phyloP scores from a whole-genome alignment of 2,113 vertebrate genomes.

The Austrofundulus limnaeus region DNA sequence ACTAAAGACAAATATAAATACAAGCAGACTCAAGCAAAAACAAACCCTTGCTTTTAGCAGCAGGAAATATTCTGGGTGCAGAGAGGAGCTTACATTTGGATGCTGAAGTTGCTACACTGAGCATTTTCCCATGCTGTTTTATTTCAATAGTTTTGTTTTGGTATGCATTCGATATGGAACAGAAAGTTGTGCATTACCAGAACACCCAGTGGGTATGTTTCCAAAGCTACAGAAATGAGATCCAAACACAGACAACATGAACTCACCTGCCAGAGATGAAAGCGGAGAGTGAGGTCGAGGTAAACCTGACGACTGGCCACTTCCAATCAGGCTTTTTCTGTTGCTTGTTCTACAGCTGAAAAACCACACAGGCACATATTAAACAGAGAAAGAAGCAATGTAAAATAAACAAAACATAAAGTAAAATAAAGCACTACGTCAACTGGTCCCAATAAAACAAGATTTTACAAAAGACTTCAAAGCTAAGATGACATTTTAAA shows the following conservation, averaged over 20 bases:
- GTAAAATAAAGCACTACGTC: not conserved
- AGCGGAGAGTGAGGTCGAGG: slow-evolving; percentile 94
- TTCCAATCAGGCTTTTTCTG: slow-evolving; percentile 95
- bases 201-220: not conserved
- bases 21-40: too few species aligned
- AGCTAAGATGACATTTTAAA: too few species aligned
- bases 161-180: slow-evolving; percentile 27
- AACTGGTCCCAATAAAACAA: not conserved
- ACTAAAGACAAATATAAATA: too few species aligned
- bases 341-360: slow-evolving; percentile 94
- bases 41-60: too few species aligned
- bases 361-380: slow-evolving; percentile 51
- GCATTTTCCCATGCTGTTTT: slow-evolving; percentile 11
- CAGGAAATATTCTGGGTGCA: too few species aligned
- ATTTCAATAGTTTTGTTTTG: slow-evolving; percentile 7
- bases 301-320: slow-evolving; percentile 88
- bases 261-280: slow-evolving; percentile 91
- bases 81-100: too few species aligned
- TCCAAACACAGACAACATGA: not conserved
- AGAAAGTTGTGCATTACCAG: slow-evolving; percentile 16
- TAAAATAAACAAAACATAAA: not conserved
- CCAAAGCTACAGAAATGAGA: not conserved
- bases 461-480: too few species aligned
- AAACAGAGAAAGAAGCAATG: slow-evolving; percentile 8
- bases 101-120: not conserved